These are phyloP conservation scores for Ypsolopha scabrella DNA, from an alignment of 2,888 invertebrate species.

Conservation along the genomic window DNA sequence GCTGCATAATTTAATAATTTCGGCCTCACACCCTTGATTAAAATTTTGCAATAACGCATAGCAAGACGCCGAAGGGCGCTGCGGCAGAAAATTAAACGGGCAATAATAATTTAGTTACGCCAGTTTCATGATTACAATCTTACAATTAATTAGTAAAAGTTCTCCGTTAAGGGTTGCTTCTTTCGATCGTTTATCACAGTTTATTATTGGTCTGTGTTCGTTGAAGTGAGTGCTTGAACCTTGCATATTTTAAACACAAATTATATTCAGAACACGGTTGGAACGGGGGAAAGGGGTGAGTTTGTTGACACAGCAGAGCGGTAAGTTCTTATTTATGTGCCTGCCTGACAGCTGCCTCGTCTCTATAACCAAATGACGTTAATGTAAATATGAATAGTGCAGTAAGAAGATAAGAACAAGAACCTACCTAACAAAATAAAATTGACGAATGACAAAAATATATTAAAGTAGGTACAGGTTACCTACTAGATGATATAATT, in stretches of 20 bases:
- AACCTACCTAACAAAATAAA: too few relatives aligned
- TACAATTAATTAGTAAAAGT: constrained; percentile 64
- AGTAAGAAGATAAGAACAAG: too few relatives aligned
- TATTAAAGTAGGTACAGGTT: too few relatives aligned
- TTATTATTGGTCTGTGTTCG: background rate
- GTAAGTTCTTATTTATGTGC: too few relatives aligned
- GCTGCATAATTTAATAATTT: constrained; percentile 66
- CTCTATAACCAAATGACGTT: too few relatives aligned
- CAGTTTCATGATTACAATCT: constrained; percentile 64
- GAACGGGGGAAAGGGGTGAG: constrained; percentile 11
- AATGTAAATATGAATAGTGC: too few relatives aligned
- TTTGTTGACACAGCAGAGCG: too few relatives aligned
- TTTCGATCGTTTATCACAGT: constrained; percentile 4
- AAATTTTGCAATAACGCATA: constrained; percentile 64
- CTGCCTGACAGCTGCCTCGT: too few relatives aligned
- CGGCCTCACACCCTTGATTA: constrained; percentile 62
- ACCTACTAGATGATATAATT: too few relatives aligned
- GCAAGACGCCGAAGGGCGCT: constrained; percentile 48
- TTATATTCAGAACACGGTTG: constrained; percentile 1
- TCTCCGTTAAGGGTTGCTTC: constrained; percentile 21
- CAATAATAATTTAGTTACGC: constrained; percentile 63
- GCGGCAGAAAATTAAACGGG: constrained; percentile 62
- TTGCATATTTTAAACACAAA: too few relatives aligned
- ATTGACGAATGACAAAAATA: too few relatives aligned
- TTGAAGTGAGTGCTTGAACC: too few relatives aligned